A percentile compares a stretch with the other conserved stretches of the same genome.
These are phyloP conservation scores for Ephialtes manifestator DNA, from an alignment of 2,888 invertebrate species.

Conservation along the genomic window DNA sequence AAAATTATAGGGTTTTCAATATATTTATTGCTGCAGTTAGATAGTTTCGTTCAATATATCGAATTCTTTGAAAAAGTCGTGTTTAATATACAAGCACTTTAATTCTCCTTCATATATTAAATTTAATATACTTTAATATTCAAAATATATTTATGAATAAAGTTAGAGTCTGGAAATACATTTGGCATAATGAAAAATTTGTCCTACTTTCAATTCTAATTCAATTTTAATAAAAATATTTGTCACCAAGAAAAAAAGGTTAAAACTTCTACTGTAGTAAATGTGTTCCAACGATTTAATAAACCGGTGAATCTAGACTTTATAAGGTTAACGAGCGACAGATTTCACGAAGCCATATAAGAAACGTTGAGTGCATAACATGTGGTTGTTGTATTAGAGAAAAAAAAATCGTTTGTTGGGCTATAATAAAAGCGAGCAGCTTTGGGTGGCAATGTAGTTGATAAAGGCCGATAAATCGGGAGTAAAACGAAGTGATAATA, in stretches of 20 bases:
- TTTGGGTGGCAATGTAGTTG: conserved; percentile 81
- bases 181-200: too few species aligned
- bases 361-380: conserved; percentile 31
- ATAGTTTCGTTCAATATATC: too few species aligned
- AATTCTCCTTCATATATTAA: too few species aligned
- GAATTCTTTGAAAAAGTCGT: too few species aligned
- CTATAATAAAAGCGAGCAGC: conserved; percentile 42
- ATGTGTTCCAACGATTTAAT: neutral
- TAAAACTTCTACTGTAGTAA: neutral
- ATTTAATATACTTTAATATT: too few species aligned
- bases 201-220: too few species aligned
- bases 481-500: conserved; percentile 84
- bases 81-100: too few species aligned
- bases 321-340: neutral
- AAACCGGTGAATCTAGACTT: neutral
- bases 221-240: neutral
- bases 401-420: neutral
- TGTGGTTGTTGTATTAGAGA: conserved; percentile 35
- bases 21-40: too few species aligned
- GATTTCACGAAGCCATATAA: conserved; percentile 7
- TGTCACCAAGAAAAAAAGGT: neutral
- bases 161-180: too few species aligned
- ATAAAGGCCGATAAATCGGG: conserved; percentile 84
- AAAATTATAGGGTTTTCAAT: too few species aligned
- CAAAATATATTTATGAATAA: too few species aligned